phyloP scores from a whole-genome alignment of 2,888 invertebrate species.

The Ectemnius cavifrons region DNA sequence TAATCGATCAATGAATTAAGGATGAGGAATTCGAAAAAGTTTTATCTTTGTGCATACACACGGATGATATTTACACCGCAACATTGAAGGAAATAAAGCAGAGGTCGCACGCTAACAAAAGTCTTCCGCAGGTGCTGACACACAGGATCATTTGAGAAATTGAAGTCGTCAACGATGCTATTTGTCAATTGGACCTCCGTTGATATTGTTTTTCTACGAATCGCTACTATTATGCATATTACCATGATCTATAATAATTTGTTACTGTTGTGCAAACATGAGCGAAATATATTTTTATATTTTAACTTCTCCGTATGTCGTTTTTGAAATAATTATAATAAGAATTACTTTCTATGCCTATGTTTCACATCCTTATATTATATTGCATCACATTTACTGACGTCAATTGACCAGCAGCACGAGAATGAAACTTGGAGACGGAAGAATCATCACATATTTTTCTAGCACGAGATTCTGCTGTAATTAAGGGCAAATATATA shows the following conservation, averaged over 20 bases:
- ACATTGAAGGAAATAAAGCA: neutral
- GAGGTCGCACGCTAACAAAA: neutral
- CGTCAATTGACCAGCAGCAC: no score
- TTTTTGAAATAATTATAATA: neutral
- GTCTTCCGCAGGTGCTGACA: conserved; percentile 16
- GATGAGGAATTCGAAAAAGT: neutral
- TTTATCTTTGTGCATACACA: neutral
- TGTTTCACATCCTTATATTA: no score
- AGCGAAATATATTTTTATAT: conserved; percentile 65
- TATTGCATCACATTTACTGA: no score
- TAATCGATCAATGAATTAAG: conserved; percentile 6
- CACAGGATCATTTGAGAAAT: neutral
- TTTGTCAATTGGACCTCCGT: no score
- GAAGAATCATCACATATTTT: no score
- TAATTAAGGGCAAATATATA: no score
- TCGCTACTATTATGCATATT: no score
- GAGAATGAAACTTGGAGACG: no score
- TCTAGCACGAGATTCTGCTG: no score
- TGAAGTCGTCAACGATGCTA: conserved; percentile 17
- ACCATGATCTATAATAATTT: conserved; percentile 18
- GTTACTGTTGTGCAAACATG: conserved; percentile 27
- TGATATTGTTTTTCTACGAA: no score
- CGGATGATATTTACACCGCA: no score
- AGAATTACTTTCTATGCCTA: no score
- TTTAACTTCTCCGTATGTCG: conserved; percentile 17